Base-by-base conservation (phyloP, 1,140 invertebrate species). In the Anastrepha obliqua region DNA sequence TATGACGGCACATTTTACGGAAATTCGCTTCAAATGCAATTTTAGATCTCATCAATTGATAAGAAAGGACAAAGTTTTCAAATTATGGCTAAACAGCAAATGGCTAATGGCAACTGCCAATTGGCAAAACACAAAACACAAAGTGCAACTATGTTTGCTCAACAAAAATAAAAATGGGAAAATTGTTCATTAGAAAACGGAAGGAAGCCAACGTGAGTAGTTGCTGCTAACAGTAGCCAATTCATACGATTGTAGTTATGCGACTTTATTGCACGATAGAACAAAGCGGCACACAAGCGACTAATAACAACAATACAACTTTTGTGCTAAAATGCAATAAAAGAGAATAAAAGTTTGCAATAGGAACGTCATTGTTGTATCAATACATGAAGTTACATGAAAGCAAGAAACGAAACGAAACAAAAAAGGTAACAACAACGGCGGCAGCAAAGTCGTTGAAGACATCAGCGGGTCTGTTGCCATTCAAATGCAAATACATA, bases 41-140 rank as follows among this genome's bases (percentile, higher is more conserved):
- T 88, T 88, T 86, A 88, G 87, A 88, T 88, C 86, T 86, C 87
- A 88, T 88, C 87, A 88, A 86, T 74, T 88, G 87, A 88, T 88
- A 88, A 88, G 87, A 86, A 86, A 88, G 74, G 74, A 87, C 87
- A 81, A 87, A 87, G 44, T 81, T 81, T 62, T 78, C 42, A 70
- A 85, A 87, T 78, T 60, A 74, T 78, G 60, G 47, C 87, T 85
- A 65, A 86, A 86, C 59, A 86, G 62, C 60, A 65, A 86, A 86
- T 51, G 64, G 47, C 64, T 51, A 86, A 62, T 65, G 47, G 64
- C 60, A 86, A 86, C 44, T 81, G 74, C 74, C 74, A 81, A 81
- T 81, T 81, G 74, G 74, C 74, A 51, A 20, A 74, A 55, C 74
- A 81, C 7, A 42, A n/a, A 81, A 81, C 20, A 15, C 74, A 81